A percentile compares a stretch with the other conserved stretches of the same genome.
Evolutionary conservation across 2,888 invertebrate genomes (phyloP).

Genomic region (Eutolmus rufibarbis): DNA sequence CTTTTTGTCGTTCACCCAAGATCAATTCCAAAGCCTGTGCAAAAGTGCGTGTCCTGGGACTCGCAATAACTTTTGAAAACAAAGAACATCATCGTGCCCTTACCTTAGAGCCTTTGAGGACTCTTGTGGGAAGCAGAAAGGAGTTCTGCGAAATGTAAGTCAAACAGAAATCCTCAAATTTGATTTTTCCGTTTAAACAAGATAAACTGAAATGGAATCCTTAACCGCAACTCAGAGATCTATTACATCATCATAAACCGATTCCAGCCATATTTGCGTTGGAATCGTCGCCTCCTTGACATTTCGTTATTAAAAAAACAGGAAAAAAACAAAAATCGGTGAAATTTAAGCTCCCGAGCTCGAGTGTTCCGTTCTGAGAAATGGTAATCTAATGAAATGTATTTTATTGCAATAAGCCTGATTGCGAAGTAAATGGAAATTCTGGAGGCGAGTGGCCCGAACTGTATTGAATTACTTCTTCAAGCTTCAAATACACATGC

Average conservation of each 20-base stretch:
- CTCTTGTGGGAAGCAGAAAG: not conserved
- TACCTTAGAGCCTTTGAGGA: not conserved
- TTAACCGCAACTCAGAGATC: not conserved
- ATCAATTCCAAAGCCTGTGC: not conserved
- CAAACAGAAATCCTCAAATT: not conserved
- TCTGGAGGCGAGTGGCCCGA: not conserved
- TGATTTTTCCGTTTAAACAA: not conserved
- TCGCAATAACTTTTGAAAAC: not conserved
- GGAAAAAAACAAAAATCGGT: not conserved
- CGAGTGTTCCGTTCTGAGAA: not conserved
- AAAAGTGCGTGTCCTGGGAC: not conserved
- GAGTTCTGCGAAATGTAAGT: not conserved
- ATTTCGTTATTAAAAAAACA: not conserved
- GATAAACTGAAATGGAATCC: not conserved
- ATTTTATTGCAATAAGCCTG: not conserved
- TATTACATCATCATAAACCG: not conserved
- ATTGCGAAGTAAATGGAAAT: not conserved
- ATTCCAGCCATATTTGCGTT: not conserved
- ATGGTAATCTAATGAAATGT: not conserved
- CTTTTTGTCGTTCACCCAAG: not conserved
- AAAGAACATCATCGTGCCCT: not conserved
- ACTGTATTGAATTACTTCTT: not conserved
- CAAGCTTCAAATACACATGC: not conserved
- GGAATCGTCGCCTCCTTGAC: not conserved
- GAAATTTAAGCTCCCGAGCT: not conserved